Conservation (phyloP, 2,113 vertebrate species). For the Notothenia coriiceps region DNA sequence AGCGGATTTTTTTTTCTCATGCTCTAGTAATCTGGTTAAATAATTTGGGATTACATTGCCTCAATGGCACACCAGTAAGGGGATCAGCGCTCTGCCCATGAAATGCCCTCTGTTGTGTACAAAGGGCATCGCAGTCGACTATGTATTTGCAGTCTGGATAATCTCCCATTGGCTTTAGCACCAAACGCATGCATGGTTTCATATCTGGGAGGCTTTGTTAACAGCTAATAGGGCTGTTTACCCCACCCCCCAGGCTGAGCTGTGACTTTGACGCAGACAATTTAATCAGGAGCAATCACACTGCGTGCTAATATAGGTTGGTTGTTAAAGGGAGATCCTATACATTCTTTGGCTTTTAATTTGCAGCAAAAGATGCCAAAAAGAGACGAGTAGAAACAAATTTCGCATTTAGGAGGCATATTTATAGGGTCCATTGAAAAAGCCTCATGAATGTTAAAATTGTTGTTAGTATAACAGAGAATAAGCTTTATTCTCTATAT, state of each 20-base stretch:
- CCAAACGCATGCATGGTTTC: constrained; percentile 59
- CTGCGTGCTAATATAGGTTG: constrained; percentile 14
- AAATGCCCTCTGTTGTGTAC: constrained; percentile 79
- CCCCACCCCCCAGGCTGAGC: constrained; percentile 51
- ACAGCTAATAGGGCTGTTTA: constrained; percentile 67
- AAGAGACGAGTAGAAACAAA: constrained; percentile 2
- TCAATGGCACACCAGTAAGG: constrained; percentile 70
- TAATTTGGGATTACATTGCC: constrained; percentile 82
- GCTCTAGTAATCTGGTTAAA: constrained; percentile 83
- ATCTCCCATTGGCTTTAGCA: constrained; percentile 74
- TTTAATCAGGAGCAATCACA: constrained; percentile 61
- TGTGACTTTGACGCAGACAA: constrained; percentile 60
- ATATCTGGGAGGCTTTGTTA: constrained; percentile 71
- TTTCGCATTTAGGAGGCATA: constrained; percentile 20
- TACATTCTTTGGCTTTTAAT: constrained; percentile 30
- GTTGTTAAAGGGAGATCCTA: constrained; percentile 7
- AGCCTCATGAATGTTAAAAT: constrained; percentile 31
- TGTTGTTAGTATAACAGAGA: constrained; percentile 20
- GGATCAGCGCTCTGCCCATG: constrained; percentile 78
- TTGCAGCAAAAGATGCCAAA: constrained; percentile 3
- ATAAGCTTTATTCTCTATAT: constrained; percentile 31
- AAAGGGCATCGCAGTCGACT: constrained; percentile 73
- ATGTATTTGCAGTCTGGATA: constrained; percentile 75
- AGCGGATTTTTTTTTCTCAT: constrained; percentile 68
- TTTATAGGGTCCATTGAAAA: constrained; percentile 5